Percentiles rank a stretch among this genome's conserved stretches.
These are phyloP conservation scores for Lanius collurio DNA, from an alignment of 2,113 vertebrate species.

Conservation along the genomic window DNA sequence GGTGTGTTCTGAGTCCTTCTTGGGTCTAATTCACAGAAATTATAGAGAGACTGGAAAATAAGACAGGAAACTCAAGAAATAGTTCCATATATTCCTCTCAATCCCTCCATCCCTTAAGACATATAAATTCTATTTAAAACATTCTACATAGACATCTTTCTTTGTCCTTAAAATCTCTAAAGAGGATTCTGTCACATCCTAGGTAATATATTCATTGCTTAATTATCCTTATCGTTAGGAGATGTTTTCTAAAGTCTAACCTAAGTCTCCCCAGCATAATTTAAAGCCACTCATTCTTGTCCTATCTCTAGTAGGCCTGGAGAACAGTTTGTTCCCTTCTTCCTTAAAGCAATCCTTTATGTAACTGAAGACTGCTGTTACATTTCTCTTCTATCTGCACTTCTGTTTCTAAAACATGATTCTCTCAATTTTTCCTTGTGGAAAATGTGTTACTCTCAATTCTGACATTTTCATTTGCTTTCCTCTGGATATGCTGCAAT, in stretches of 20 bases:
- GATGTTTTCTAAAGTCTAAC: constrained; percentile 7
- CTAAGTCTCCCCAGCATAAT: not conserved
- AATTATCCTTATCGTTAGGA: constrained; percentile 18
- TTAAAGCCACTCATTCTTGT: not conserved
- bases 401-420: not conserved
- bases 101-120: not conserved
- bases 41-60: not conserved
- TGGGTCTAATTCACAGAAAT: not conserved
- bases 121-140: not conserved
- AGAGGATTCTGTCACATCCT: constrained; percentile 1
- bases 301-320: not conserved
- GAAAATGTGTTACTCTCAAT: not conserved
- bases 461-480: not conserved
- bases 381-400: not conserved
- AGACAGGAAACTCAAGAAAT: not conserved
- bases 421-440: not conserved
- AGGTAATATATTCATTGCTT: constrained; percentile 12
- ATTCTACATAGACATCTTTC: not conserved
- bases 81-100: not conserved
- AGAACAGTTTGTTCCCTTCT: not conserved
- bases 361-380: not conserved
- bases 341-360: constrained; percentile 6
- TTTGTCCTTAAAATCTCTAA: not conserved
- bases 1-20: not conserved
- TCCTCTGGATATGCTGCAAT: not conserved